Evolutionary conservation across 2,113 vertebrate species (phyloP), one percentile per base, ranked within the genome.

Genomic region (Seriola dumerili): DNA sequence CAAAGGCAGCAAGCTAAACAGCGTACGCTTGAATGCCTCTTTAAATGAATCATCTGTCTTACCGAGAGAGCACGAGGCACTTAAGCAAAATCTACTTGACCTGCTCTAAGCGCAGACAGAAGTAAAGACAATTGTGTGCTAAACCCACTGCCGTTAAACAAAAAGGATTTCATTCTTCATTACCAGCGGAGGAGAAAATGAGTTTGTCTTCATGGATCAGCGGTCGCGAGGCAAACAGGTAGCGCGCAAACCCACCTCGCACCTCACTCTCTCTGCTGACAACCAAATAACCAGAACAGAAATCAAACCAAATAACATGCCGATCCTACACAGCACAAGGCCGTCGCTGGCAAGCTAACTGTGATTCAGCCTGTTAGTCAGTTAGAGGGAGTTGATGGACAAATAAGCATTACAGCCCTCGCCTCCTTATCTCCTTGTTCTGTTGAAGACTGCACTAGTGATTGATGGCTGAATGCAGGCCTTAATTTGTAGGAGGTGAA

Each of bases 91-190:
- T 85, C 76, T 75, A 82, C 89, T 88, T 72, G 83, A 86, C 85
- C 88, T 84, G 78, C 85, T 90, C 57, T 64, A 7, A 52, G 73
- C 25, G 10, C 72, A 77, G 57, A 74, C 71, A 71, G 62, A 84
- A 80, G 75, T 81, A 69, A 87, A 89, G 84, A 92, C 77, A 75
- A 80, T 52, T 46, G 86, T 17, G 88, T 38, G 73, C 57, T 80
- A 80, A 84, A 76, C 58, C 70, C 64, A 32, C 9, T 5, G 38
- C 71, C 17, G 55, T 76, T 84, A 81, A 89, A 88, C 71, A 70
- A 87, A 87, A 86, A 70, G 72, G 78, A 85, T 89, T 93, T 91
- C 81, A 91, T 86, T 94, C 89, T 92, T 94, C 87, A 91, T 93
- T 90, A 92, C 75, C 5, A 23, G 44, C 23, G 63, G 79, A 79